Conservation (phyloP, 2,888 invertebrate genomes). For the Alitta virens region DNA sequence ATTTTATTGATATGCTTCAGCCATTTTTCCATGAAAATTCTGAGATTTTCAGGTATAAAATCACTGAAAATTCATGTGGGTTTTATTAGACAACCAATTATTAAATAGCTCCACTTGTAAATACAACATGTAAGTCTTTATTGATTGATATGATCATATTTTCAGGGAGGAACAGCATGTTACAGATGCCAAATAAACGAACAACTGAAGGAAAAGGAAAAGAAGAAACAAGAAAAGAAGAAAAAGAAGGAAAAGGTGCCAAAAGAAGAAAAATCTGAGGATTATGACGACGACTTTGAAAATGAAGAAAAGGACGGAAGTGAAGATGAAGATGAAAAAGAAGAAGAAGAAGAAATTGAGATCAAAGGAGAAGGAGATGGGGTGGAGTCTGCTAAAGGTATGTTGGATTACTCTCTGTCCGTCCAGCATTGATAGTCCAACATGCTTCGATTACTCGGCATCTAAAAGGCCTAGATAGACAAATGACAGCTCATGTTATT, state of each 20-base stretch:
- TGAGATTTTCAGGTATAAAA: no score
- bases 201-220: constrained; percentile 9
- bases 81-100: no score
- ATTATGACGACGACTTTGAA: constrained; percentile 6
- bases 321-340: neutral
- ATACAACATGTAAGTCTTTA: no score
- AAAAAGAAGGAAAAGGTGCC: constrained; percentile 4
- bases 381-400: neutral
- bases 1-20: no score
- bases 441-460: no score
- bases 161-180: neutral
- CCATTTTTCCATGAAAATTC: no score
- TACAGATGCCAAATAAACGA: constrained; percentile 21
- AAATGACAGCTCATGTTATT: no score
- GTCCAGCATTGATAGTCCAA: no score
- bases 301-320: constrained; percentile 8
- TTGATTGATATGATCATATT: no score
- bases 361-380: constrained; percentile 4
- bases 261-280: neutral
- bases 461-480: no score
- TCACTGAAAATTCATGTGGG: no score
- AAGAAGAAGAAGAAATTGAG: constrained; percentile 3
- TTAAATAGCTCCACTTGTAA: no score
- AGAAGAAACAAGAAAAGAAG: constrained; percentile 1
- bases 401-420: neutral